Evolutionary conservation across 2,113 vertebrate species (phyloP).

Genomic region (rat (Rattus norvegicus)): GRCr8 NC_086019.1:152689001-152689500

Average conservation of each 20-base stretch:
- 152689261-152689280: slow-evolving; percentile 77
- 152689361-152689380: neutral
- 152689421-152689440: accelerated
- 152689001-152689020: slow-evolving; percentile 77
- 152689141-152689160: slow-evolving; percentile 72
- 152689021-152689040: slow-evolving; percentile 78
- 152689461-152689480: accelerated
- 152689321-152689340: slow-evolving; percentile 47
- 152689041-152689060: slow-evolving; percentile 70
- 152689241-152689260: slow-evolving; percentile 72
- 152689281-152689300: slow-evolving; percentile 67
- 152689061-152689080: slow-evolving; percentile 74
- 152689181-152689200: slow-evolving; percentile 61
- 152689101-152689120: slow-evolving; percentile 73
- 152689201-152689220: slow-evolving; percentile 53
- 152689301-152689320: slow-evolving; percentile 57
- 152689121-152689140: slow-evolving; percentile 78
- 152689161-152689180: slow-evolving; percentile 50
- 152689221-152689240: slow-evolving; percentile 71
- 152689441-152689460: accelerated
- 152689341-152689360: neutral
- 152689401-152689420: neutral
- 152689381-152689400: neutral
- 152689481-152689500: neutral
- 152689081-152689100: slow-evolving; percentile 71